Conservation (phyloP, 2,888 invertebrate species). For the Dascillus cervinus region DNA sequence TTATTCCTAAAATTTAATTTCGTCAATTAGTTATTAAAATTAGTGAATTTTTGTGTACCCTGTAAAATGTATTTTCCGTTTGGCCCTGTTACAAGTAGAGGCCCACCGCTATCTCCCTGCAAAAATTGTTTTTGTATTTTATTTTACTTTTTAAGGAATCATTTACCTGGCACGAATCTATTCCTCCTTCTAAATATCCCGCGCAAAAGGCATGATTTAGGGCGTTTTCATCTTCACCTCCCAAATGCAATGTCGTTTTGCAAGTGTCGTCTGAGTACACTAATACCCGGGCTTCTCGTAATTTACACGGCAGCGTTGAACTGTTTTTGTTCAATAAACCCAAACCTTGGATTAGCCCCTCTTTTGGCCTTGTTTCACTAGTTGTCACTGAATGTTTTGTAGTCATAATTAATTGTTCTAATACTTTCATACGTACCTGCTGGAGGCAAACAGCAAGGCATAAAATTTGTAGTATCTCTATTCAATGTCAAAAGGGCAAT, state of each 20-base stretch:
- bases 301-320: constrained; percentile 30
- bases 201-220: constrained; percentile 47
- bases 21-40: background rate
- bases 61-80: constrained; percentile 51
- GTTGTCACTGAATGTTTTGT: background rate
- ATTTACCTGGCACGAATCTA: constrained; percentile 47
- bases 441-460: constrained; percentile 37
- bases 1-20: constrained; percentile 45
- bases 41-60: constrained; percentile 39
- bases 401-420: background rate
- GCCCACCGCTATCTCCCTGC: constrained; percentile 63
- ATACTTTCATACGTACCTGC: background rate
- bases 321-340: constrained; percentile 31
- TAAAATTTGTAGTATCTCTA: constrained; percentile 24
- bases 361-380: constrained; percentile 22
- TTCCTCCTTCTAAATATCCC: constrained; percentile 46
- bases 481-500: constrained; percentile 33
- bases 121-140: constrained; percentile 15
- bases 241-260: constrained; percentile 29
- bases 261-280: constrained; percentile 33
- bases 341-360: constrained; percentile 34
- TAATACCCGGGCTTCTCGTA: constrained; percentile 35
- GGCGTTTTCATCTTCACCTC: constrained; percentile 26
- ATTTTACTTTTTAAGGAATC: background rate
- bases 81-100: constrained; percentile 45